phyloP scores from a whole-genome alignment of 2,888 invertebrate species.

The Phorcus lineatus region DNA sequence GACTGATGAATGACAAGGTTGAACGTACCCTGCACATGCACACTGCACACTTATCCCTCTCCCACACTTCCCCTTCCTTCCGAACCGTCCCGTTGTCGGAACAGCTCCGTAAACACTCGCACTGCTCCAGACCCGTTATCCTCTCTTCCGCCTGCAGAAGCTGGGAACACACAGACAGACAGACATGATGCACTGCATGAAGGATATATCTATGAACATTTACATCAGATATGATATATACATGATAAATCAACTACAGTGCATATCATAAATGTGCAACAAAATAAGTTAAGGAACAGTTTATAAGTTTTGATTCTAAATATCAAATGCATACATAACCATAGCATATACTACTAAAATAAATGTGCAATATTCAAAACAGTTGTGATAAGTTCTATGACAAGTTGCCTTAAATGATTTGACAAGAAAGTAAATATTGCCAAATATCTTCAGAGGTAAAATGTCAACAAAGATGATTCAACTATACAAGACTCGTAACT shows the following conservation, averaged over 20 bases:
- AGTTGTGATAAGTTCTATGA: too few relatives aligned
- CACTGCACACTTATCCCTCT: conserved; percentile 85
- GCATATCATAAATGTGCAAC: too few relatives aligned
- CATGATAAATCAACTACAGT: too few relatives aligned
- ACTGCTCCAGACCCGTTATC: conserved; percentile 87
- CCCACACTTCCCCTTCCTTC: conserved; percentile 90
- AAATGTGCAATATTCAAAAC: too few relatives aligned
- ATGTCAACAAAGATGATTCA: not conserved
- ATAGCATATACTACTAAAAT: too few relatives aligned
- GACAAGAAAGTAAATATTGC: not conserved
- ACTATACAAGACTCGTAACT: not conserved
- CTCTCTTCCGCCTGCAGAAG: conserved; percentile 87
- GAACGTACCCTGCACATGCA: conserved; percentile 89
- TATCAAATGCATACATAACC: too few relatives aligned
- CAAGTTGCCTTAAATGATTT: not conserved
- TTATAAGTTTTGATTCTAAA: too few relatives aligned
- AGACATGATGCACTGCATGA: not conserved
- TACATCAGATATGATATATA: too few relatives aligned
- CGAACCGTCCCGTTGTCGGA: conserved; percentile 86
- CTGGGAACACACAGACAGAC: conserved; percentile 77
- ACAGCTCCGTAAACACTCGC: conserved; percentile 93
- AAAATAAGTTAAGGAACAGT: too few relatives aligned
- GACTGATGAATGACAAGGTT: too few relatives aligned
- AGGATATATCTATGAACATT: not conserved
- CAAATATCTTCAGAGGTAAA: too few relatives aligned